Conservation (phyloP, 2,797 vertebrate genomes). For the Rhinichthys osculus region DNA sequence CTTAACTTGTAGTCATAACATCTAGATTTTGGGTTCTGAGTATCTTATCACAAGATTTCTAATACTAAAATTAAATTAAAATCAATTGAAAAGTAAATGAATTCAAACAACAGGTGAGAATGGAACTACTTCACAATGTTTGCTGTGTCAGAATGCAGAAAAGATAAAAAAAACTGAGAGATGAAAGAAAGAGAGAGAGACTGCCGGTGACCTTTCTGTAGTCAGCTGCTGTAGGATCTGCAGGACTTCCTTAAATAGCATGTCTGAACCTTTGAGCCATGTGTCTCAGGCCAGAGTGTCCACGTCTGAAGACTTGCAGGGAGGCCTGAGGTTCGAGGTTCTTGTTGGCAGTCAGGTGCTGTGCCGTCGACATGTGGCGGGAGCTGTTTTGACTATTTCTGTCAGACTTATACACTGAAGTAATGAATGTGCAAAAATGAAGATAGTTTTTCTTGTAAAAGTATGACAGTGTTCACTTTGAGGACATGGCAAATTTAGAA, state of each 20-base stretch:
- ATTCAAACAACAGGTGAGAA: background rate
- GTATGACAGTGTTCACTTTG: background rate
- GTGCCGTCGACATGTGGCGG: constrained; percentile 12
- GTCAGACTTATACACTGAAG: constrained; percentile 20
- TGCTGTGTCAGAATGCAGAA: constrained; percentile 28
- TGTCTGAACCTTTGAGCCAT: constrained; percentile 59
- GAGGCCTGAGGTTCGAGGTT: constrained; percentile 29
- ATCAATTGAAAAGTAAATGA: background rate
- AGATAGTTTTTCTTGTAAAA: constrained; percentile 16
- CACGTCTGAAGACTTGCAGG: constrained; percentile 2
- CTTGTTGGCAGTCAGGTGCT: constrained; percentile 26
- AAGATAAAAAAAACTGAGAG: background rate
- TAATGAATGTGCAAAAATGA: constrained; percentile 32
- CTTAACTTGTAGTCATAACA: background rate
- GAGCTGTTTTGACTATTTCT: constrained; percentile 37
- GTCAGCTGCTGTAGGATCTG: constrained; percentile 70
- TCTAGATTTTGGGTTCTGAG: background rate
- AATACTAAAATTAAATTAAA: background rate
- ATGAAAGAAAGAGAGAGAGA: constrained; percentile 12
- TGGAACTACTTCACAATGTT: background rate
- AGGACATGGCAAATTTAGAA: constrained; percentile 20
- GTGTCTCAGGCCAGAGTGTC: constrained; percentile 39
- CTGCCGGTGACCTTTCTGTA: constrained; percentile 49
- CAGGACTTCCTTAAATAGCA: constrained; percentile 65
- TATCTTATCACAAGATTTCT: background rate